Evolutionary conservation across 2,113 vertebrate genomes (phyloP).

Genomic region (Theristicus caerulescens): DNA sequence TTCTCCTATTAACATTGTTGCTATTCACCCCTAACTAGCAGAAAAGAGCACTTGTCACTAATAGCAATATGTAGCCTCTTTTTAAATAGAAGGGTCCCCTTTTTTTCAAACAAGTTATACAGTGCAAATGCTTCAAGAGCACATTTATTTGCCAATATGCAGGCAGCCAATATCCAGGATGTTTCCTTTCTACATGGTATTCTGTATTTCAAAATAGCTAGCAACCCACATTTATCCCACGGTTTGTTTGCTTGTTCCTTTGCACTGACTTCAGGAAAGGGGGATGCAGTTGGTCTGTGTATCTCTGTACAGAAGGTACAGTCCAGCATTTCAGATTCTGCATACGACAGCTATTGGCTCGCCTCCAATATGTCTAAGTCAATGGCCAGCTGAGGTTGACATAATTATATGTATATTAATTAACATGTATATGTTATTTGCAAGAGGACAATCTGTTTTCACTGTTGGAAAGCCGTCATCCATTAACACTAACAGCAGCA

Average conservation of each 20-base stretch:
- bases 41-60: neutral
- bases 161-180: neutral
- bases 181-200: rapidly evolving
- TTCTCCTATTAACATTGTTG: rapidly evolving
- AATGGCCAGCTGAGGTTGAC: neutral
- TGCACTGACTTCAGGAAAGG: neutral
- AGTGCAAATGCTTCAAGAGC: neutral
- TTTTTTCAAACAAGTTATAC: rapidly evolving
- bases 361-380: rapidly evolving
- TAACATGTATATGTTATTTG: neutral
- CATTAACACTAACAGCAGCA: neutral
- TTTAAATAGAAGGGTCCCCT: neutral
- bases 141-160: neutral
- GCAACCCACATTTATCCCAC: rapidly evolving
- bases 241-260: rapidly evolving
- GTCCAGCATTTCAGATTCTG: rapidly evolving
- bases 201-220: rapidly evolving
- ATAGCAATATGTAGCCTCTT: neutral
- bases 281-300: rapidly evolving
- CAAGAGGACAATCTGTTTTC: neutral
- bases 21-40: neutral
- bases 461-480: neutral
- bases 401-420: neutral
- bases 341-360: neutral
- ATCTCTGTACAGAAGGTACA: neutral